These are phyloP conservation scores for Molorchus minor DNA, from an alignment of 2,888 invertebrate species.

Conservation along the genomic window DNA sequence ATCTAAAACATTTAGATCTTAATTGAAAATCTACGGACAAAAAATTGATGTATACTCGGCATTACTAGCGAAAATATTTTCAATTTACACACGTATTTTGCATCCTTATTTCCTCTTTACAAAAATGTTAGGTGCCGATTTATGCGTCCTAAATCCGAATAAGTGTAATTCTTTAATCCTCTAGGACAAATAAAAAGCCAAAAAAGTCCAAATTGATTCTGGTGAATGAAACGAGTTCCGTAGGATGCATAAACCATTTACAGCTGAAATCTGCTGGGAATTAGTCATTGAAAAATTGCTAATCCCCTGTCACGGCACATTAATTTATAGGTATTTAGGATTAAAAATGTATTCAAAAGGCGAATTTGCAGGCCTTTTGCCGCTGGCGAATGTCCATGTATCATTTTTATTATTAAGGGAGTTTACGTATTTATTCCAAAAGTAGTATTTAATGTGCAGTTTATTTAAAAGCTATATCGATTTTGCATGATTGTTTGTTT, in stretches of 20 bases:
- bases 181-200: background rate
- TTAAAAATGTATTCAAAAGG: constrained; percentile 28
- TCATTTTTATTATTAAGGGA: constrained; percentile 10
- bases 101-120: too few species aligned
- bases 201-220: constrained; percentile 28
- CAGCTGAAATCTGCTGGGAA: constrained; percentile 40
- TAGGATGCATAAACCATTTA: constrained; percentile 40
- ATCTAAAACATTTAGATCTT: too few species aligned
- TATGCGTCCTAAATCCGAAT: too few species aligned
- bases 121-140: too few species aligned
- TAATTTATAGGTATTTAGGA: constrained; percentile 36
- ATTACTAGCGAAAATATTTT: too few species aligned
- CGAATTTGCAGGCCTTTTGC: constrained; percentile 9
- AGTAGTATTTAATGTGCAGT: too few species aligned
- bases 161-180: background rate
- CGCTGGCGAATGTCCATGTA: constrained; percentile 1
- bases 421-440: too few species aligned
- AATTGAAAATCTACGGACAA: too few species aligned
- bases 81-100: too few species aligned
- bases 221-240: constrained; percentile 31
- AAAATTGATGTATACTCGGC: too few species aligned
- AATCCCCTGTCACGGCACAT: constrained; percentile 36
- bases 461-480: too few species aligned
- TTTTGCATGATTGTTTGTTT: too few species aligned
- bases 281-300: constrained; percentile 42